Conservation (phyloP, 2,888 invertebrate genomes). For the Tachina lurida region DNA sequence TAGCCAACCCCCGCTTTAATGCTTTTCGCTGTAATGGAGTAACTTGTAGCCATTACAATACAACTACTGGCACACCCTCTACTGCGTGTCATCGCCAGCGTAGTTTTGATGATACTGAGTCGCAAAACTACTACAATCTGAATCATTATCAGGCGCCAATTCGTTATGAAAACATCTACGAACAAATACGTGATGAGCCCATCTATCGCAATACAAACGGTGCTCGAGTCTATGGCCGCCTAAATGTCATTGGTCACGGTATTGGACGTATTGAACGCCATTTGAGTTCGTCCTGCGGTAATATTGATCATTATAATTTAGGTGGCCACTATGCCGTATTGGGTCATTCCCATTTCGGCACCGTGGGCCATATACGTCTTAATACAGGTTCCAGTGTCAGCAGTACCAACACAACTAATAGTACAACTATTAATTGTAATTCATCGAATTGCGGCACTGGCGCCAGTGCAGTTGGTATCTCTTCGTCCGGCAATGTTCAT, state of each 20-base stretch:
- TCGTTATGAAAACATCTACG: slow-evolving; percentile 84
- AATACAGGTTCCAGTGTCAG: slow-evolving; percentile 76
- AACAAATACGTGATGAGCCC: slow-evolving; percentile 84
- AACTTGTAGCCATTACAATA: slow-evolving; percentile 68
- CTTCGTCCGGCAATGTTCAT: slow-evolving; percentile 55
- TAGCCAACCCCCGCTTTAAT: slow-evolving; percentile 76
- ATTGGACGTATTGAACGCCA: slow-evolving; percentile 85
- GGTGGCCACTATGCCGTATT: slow-evolving; percentile 83
- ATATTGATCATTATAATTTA: slow-evolving; percentile 84
- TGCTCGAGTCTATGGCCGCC: slow-evolving; percentile 83
- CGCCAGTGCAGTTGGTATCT: slow-evolving; percentile 21
- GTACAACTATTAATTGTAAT: slow-evolving; percentile 72
- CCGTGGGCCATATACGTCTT: slow-evolving; percentile 82
- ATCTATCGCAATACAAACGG: slow-evolving; percentile 79
- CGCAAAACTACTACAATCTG: slow-evolving; percentile 81
- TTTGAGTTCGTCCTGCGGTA: slow-evolving; percentile 87
- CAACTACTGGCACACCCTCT: slow-evolving; percentile 37
- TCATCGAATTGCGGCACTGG: slow-evolving; percentile 64
- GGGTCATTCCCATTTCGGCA: slow-evolving; percentile 83
- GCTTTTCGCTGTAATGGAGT: slow-evolving; percentile 75
- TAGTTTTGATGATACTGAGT: slow-evolving; percentile 83
- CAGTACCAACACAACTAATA: slow-evolving; percentile 72
- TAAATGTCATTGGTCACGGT: slow-evolving; percentile 85
- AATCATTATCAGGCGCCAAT: slow-evolving; percentile 78
- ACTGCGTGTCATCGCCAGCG: slow-evolving; percentile 79